Conservation (phyloP, 2,113 vertebrate species). For the Sciurus niger region DNA sequence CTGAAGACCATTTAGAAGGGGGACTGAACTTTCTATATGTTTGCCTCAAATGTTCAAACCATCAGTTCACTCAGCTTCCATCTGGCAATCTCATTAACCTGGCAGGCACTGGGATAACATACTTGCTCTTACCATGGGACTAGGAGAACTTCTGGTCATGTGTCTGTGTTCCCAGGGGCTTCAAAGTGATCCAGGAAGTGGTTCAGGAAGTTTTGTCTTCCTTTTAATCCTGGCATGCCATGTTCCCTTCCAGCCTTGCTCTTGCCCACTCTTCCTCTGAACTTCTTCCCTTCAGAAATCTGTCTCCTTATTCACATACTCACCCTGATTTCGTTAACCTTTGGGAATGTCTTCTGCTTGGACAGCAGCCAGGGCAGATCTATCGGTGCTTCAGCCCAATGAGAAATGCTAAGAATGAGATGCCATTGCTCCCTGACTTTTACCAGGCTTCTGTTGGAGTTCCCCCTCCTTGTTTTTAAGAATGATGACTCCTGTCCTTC, state of each 20-base stretch:
- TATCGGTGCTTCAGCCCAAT: neutral
- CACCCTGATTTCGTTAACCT: neutral
- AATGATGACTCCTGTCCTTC: neutral
- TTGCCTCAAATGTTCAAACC: neutral
- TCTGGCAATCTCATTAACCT: neutral
- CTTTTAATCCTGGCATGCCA: neutral
- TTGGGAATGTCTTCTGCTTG: neutral
- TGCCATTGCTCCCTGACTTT: neutral
- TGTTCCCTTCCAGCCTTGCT: neutral
- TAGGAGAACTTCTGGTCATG: neutral
- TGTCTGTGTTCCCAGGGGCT: neutral
- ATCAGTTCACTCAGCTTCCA: neutral
- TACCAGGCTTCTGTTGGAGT: neutral
- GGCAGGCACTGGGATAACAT: neutral
- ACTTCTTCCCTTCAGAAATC: fast-evolving
- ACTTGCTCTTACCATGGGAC: neutral
- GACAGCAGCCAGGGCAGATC: fast-evolving
- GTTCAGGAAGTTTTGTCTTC: neutral
- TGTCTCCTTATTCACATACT: neutral
- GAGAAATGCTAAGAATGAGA: neutral
- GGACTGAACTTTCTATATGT: neutral
- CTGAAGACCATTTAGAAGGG: neutral
- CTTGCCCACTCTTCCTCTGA: neutral
- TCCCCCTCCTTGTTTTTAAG: neutral
- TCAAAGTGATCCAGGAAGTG: neutral